Base-by-base conservation (phyloP, 2,797 vertebrate genomes). In the Pterois miles region DNA sequence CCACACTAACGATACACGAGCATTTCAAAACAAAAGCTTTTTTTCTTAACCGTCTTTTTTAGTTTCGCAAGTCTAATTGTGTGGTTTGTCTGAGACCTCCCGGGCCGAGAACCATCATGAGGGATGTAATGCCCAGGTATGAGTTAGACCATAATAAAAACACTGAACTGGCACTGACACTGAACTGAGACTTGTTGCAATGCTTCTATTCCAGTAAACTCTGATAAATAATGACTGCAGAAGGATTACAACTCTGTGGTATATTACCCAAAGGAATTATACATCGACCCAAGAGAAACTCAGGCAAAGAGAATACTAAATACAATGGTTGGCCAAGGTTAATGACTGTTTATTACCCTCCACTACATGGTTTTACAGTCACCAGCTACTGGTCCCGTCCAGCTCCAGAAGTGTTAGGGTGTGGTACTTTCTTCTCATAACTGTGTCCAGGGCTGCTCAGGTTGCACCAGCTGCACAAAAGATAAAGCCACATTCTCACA, bases 381-480 rank as follows among this genome's bases (percentile, higher is more conserved):
- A 53, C 50, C 50, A 12, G n/a, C 50, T 53, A 53, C 50, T 53
- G 50, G 50, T 7, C 22, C 9, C 5, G 22, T 53, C 50, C 50
- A 13, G 22, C 2, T 60, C 36, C 54, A 18, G 53, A 2, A 9
- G 80, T 66, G 76, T 65, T 59, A 38, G 65, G 84, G 81, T 60
- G 89, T 76, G 83, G 75, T 65, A 62, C 40, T 20, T 22, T 34
- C 56, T 25, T 23, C 25, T 34, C 25, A 78, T 73, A 68, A 53
- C 59, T 64, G n/a, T 43, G 43, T 54, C 56, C 40, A 58, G 16
- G 22, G 14, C 78, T 71, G 71, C 88, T 88, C 77, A 43, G 77
- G 87, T 91, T 93, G 71, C 90, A 87, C 34, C 73, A n/a, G 57
- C 72, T 46, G 56, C 65, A 85, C 76, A 87, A 84, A 79, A 83